Evolutionary conservation across 2,113 vertebrate species (phyloP), one percentile per base, ranked within the genome.

Genomic region (Neodontobutis hainanensis): DNA sequence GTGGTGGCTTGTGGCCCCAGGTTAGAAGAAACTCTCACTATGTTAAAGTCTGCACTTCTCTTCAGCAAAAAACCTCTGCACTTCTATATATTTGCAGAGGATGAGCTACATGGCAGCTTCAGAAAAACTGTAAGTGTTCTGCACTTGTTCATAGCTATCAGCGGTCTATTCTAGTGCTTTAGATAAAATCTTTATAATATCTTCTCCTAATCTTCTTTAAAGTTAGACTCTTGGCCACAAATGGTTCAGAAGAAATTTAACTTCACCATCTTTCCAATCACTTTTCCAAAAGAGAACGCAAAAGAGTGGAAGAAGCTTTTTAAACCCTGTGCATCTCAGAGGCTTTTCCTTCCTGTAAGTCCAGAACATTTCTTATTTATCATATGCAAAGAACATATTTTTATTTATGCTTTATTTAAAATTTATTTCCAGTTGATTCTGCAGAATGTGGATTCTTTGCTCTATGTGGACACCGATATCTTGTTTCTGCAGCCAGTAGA

Each of bases 401-500:
- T 72, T 3, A 69, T 43, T 4, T 15, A 0, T 42, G 48, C 34
- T n/a, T 59, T 64, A 11, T 11, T 32, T 3, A 27, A 27, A 27
- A 52, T 8, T 35, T 50, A 45, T 77, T 36, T 43, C 27, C 71
- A 99, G 97, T 88, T 98, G 68, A 95, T 99, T 66, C 91, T 99
- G 36, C 95, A 93, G 83, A 91, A 97, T 8, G 94, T 98, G 89
- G 97, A 98, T 75, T 98, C 95, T 0, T 72, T 99, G 46, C 87
- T 99, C 1, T 99, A 98, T 32, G 96, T 99, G 11, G 96, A 98
- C 88, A 99, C 96, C 0, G 97, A 99, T 79, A 95, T 99, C 49
- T 84, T 99, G 36, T 99, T 99, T 83, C 91, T 99, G 83, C 94
- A 93, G 73, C 95, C 97, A 0, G 91, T 98, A 63, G 97, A 99